Evolutionary conservation across 2,888 invertebrate genomes (phyloP).

Genomic region (Steinernema scapterisci): DNA sequence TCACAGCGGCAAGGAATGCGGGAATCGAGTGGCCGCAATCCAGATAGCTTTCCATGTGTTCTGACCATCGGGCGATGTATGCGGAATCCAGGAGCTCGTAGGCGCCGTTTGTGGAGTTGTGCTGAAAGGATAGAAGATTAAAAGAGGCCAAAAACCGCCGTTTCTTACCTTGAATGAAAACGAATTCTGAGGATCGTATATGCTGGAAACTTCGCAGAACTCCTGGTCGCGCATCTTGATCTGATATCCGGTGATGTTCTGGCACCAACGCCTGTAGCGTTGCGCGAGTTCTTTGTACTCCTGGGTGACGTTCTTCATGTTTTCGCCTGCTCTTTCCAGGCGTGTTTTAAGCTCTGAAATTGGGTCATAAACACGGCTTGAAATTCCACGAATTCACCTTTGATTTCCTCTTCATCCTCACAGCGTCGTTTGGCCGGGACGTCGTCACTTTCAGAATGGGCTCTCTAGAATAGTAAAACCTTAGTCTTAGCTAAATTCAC

Average conservation of each 20-base stretch:
- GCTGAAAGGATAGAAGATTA: slow-evolving; percentile 3
- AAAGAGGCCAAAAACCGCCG: slow-evolving; percentile 1
- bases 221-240: slow-evolving; percentile 41
- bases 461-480: neutral
- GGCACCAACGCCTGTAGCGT: slow-evolving; percentile 24
- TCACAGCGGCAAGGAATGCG: slow-evolving; percentile 45
- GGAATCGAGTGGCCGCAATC: slow-evolving; percentile 40
- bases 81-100: slow-evolving; percentile 41
- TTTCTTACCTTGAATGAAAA: slow-evolving; percentile 39
- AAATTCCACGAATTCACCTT: neutral
- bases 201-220: slow-evolving; percentile 40
- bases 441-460: neutral
- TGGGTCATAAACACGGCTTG: neutral
- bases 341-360: neutral
- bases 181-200: slow-evolving; percentile 36
- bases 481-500: neutral
- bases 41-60: slow-evolving; percentile 40
- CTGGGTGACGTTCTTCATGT: neutral
- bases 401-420: neutral
- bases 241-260: slow-evolving; percentile 41
- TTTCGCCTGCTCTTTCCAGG: neutral
- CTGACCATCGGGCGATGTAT: slow-evolving; percentile 40
- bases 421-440: neutral
- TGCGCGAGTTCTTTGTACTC: slow-evolving; percentile 1
- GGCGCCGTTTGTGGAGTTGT: slow-evolving; percentile 32